Conservation (phyloP, 2,113 vertebrate species). For the Psammodynastes pulverulentus region DNA sequence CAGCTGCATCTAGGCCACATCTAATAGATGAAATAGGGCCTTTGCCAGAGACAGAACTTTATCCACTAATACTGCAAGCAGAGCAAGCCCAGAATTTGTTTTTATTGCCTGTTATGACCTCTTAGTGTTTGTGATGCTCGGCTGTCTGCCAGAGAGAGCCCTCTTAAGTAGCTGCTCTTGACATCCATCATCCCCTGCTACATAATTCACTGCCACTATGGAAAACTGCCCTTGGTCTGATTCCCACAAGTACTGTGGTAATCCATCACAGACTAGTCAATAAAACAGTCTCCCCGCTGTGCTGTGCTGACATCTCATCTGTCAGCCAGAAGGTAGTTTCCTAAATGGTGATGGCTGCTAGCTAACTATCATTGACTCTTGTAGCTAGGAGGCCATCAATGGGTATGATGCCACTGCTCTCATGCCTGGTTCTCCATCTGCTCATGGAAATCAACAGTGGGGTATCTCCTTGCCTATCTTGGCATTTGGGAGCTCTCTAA, state of each 20-base stretch:
- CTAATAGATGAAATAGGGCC: neutral
- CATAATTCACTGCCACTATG: conserved; percentile 34
- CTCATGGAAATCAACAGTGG: neutral
- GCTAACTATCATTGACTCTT: neutral
- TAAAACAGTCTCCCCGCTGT: accelerated
- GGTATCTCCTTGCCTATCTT: neutral
- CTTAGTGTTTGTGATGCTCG: neutral
- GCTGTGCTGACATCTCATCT: neutral
- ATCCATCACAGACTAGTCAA: accelerated
- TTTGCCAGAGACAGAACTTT: neutral
- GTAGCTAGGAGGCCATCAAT: neutral
- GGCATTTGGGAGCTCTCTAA: neutral
- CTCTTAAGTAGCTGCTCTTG: conserved; percentile 18
- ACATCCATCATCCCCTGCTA: conserved; percentile 31
- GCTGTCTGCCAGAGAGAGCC: conserved; percentile 11
- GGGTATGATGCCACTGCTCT: neutral
- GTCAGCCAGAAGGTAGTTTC: neutral
- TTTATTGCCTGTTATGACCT: neutral
- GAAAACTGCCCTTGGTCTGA: conserved; percentile 33
- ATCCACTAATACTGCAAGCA: accelerated
- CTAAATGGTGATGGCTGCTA: neutral
- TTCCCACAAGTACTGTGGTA: neutral
- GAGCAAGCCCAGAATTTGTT: neutral
- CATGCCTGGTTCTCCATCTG: neutral
- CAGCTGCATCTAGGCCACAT: neutral